Evolutionary conservation across 2,888 invertebrate species (phyloP), one percentile per base, ranked within the genome.

Genomic region (Pammene fasciana): DNA sequence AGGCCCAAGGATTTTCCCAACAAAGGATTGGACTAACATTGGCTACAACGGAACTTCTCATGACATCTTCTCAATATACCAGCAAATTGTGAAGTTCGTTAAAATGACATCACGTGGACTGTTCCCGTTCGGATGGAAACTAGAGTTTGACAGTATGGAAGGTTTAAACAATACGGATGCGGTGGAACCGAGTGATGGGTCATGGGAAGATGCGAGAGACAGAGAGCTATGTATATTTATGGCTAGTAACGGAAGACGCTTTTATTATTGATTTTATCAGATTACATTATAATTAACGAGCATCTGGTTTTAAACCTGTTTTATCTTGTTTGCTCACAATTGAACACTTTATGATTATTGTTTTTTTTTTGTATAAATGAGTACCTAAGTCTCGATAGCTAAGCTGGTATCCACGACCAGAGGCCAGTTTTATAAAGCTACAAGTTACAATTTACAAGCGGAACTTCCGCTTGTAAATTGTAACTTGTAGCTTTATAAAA

Each of bases 1-100:
- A 56, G 67, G 55, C 0, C 62, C 67, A 10, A 56, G 67, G 10
- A 26, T 67, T 79, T 82, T 87, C 85, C 86, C 86, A 85, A 87
- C 86, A 83, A 86, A 62, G 80, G 82, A 16, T 82, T 68, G 67
- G 6, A 60, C 38, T 1, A 10, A 26, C 1, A 8, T 14, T 6
- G 38, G 16, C 18, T 7, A 38, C n/a, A 56, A 48, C 5, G 41
- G 41, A 5, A 41, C 34, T 1, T 1, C 3, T 13, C 56, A 62
- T 13, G 41, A 16, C 55, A 26, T 68, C 26, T n/a, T 4, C 10
- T 46, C 16, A 0, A 62, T 34, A n/a, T 62, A 62, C 26, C 6
- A 11, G 18, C 62, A 68, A 18, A 34, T 61, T 13, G 8, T 16
- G 7, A 68, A 56, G 16, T 68, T 68, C 10, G 34, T 48, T 5